Evolutionary conservation across 2,797 vertebrate species (phyloP), one percentile per base, ranked within the genome.

Genomic region (Malurus splendens): DNA sequence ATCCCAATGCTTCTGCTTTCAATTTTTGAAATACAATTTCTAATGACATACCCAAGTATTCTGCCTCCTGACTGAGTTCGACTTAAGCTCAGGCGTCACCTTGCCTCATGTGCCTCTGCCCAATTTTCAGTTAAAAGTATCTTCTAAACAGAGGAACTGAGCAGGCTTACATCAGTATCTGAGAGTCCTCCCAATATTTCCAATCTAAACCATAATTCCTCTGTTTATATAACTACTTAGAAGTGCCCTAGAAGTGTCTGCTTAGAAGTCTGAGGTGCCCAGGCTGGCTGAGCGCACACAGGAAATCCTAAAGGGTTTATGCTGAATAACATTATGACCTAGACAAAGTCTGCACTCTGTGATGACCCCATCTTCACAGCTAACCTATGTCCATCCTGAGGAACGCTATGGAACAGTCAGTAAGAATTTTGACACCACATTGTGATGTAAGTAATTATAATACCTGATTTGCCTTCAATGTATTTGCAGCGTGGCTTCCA

Each of bases 1-100:
- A 0, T 0, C 0, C 4, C 30, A 41, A 36, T 1, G 2, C 4
- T 55, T 77, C 50, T 84, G 32, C 42, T 73, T 88, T 66, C 42
- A 65, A 57, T 41, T 80, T 64, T 18, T 61, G 45, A 84, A 93
- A 72, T 36, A 68, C 3, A 27, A 12, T 48, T 86, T 84, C 42
- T 76, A 60, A 60, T 51, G 30, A 30, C 0, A 0, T 15, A 33
- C 25, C 14, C 38, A 60, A 78, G 3, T 70, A 25, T 50, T 64
- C 20, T 64, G 67, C 50, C 27, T 70, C 41, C 28, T 60, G 76
- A 42, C 17, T 7, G n/a, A 77, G 25, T 33, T 52, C 16, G 6
- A 0, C n/a, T 59, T 54, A 41, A 87, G 24, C n/a, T 73, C 59
- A 55, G 18, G 13, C 32, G 22, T 33, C 51, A 82, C 30, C 25